Conservation (phyloP, 2,113 vertebrate species). For the Echinops telfairi region DNA sequence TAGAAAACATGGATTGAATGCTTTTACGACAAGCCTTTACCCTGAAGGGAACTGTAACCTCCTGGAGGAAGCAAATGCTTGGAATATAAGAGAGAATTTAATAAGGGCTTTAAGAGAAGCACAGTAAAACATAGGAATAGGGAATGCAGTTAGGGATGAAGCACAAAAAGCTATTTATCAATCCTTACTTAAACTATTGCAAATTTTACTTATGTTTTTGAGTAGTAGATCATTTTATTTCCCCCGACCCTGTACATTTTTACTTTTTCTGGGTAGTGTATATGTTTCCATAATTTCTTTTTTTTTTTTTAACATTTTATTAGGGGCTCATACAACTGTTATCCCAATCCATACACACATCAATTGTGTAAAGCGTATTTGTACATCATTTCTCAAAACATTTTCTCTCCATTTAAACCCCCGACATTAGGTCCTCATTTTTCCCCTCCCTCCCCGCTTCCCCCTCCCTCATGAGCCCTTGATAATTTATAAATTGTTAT, state of each 20-base stretch:
- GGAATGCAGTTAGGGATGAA: neutral
- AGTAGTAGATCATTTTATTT: neutral
- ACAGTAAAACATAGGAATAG: neutral
- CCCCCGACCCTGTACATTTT: neutral
- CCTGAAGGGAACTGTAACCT: neutral
- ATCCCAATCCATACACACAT: no score
- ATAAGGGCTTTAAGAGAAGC: neutral
- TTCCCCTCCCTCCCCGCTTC: no score
- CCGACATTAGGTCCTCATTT: no score
- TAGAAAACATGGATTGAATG: neutral
- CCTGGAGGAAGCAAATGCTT: neutral
- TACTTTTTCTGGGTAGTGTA: neutral
- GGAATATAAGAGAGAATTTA: neutral
- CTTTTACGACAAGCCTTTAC: neutral
- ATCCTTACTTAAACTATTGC: neutral
- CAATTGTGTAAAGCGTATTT: no score
- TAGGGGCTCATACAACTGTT: no score
- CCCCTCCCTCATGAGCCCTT: no score
- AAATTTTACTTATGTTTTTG: slow-evolving; percentile 10
- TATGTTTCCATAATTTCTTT: slow-evolving; percentile 50
- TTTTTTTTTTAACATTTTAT: no score
- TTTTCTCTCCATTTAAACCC: no score
- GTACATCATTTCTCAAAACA: no score
- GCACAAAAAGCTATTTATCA: neutral
- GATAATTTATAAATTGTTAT: no score